Base-by-base conservation (phyloP, 2,797 vertebrate genomes). In the Cirrhinus molitorella region DNA sequence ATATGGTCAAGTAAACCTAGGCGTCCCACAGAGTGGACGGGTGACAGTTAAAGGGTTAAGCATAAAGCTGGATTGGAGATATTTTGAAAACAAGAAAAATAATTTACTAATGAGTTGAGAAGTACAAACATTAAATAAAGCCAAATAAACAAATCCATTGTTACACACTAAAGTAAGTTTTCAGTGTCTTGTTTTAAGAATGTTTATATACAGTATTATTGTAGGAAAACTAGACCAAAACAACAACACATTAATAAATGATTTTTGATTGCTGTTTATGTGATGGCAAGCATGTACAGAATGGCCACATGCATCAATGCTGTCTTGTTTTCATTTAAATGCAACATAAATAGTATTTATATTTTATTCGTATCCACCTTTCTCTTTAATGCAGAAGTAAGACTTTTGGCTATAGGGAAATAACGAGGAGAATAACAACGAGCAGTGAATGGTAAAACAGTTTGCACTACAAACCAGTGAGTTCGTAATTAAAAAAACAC, bases 31-130 rank as follows among this genome's bases (percentile, higher is more conserved):
- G n/a, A n/a, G n/a, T n/a, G n/a, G n/a, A n/a, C n/a, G n/a, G n/a
- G n/a, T n/a, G n/a, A n/a, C n/a, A n/a, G n/a, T n/a, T n/a, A n/a
- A n/a, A n/a, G n/a, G n/a, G n/a, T n/a, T n/a, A n/a, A 19, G 14
- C 4, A 77, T 28, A 23, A 77, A 25, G 6, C 43, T 40, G 12
- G 21, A 45, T 4, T 76, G n/a, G 40, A 37, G 45, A 11, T 8
- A 63, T 77, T 77, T 59, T 77, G 14, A 45, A 77, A 77, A 45
- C 1, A 10, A 76, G 23, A 59, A 59, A n/a, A 17, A 25, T 59
- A n/a, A n/a, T n/a, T 17, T 47, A 67, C 55, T 66, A 34, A 70
- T 49, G 51, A 28, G 23, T 65, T 59, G 31, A 84, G 25, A 86
- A 81, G 49, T 28, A 25, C 49, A 68, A 43, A 68, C 37, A 43